Evolutionary conservation across 2,888 invertebrate genomes (phyloP), one percentile per base, ranked within the genome.

Genomic region (Volucella bombylans): DNA sequence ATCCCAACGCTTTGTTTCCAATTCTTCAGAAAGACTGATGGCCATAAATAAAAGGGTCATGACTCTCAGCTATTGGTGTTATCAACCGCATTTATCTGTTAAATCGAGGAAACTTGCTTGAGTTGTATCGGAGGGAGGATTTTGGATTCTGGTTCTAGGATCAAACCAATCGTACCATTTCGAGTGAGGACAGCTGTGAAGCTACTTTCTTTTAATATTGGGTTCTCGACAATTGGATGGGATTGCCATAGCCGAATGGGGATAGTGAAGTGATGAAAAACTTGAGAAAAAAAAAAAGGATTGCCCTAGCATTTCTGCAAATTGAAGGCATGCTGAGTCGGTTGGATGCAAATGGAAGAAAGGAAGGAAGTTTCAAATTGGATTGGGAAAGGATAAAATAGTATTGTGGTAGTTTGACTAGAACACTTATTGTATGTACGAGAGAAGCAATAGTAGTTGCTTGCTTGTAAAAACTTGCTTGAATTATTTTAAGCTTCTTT

Each of bases 71-170:
- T 14, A 43, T 54, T 55, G 54, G 61, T 72, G 72, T 62, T 59
- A 72, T 76, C 65, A 67, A 67, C 82, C 82, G 67, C 77, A 77
- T 61, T 77, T 77, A 77, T 77, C 77, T 77, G 77, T 68, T 54
- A 69, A 76, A 77, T 77, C 68, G 67, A 54, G 41, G 61, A 54
- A 62, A 61, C 67, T 61, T 38, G 50, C 59, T 59, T 9, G 10
- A 43, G n/a, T 31, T 54, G 72, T 50, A 61, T 72, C 39, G 45
- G 23, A 8, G 41, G 50, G 52, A 23, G 38, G 8, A 64, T 31
- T 31, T 31, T 31, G 6, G 31, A 31, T 31, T 31, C 1, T 31
- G 31, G 31, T 6, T 31, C 31, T 31, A 31, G 31, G 31, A 31
- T 31, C 31, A 31, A 31, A 31, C 31, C 31, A 31, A 31, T 31